Conservation (phyloP, 1,140 invertebrate genomes). For the Drosophila arizonae region DNA sequence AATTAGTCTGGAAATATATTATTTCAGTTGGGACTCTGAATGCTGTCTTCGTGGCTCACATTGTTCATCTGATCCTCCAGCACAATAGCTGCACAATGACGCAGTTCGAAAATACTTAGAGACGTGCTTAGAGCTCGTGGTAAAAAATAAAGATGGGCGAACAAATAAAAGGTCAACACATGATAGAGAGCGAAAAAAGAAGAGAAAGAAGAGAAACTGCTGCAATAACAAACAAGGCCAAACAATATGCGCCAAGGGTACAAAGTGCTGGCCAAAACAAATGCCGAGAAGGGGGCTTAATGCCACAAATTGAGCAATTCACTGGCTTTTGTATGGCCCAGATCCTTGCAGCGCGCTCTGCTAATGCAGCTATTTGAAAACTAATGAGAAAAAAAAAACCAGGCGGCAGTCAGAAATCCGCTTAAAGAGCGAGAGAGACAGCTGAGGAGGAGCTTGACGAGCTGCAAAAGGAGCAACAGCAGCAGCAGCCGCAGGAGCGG, state of each 20-base stretch:
- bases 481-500: neutral
- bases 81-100: conserved; percentile 2
- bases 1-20: conserved; percentile 32
- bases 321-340: conserved; percentile 40
- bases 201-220: conserved; percentile 24
- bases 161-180: conserved; percentile 34
- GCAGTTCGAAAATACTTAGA: conserved; percentile 16
- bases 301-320: conserved; percentile 79
- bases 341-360: conserved; percentile 32
- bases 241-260: conserved; percentile 30
- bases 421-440: conserved; percentile 30
- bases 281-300: conserved; percentile 51
- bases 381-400: conserved; percentile 64
- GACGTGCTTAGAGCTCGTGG: conserved; percentile 8
- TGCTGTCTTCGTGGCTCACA: conserved; percentile 4
- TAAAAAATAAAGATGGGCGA: conserved; percentile 2
- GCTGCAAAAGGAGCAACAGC: neutral
- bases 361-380: conserved; percentile 78
- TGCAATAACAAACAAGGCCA: conserved; percentile 54
- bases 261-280: conserved; percentile 37
- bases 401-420: conserved; percentile 70
- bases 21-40: conserved; percentile 15
- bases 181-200: neutral
- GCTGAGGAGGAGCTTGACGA: neutral
- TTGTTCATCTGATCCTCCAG: conserved; percentile 5